Conservation (phyloP, 1,140 invertebrate species). For the Lepidurus packardi region DNA sequence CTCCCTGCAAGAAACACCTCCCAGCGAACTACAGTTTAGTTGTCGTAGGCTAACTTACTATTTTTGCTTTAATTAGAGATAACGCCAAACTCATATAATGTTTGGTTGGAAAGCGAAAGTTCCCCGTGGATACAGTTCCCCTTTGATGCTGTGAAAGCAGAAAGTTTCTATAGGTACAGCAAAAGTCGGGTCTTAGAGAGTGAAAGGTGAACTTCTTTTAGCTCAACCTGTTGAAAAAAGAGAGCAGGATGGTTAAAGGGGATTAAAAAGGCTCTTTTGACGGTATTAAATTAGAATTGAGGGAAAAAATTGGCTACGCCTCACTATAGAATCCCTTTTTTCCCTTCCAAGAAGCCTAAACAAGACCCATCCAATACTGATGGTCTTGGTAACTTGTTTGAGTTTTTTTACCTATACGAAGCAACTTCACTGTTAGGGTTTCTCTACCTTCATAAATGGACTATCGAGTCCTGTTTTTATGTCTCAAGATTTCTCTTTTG, state of each 20-base stretch:
- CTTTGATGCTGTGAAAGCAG: background rate
- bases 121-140: too few relatives aligned
- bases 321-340: background rate
- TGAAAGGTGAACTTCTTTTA: conserved; percentile 13
- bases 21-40: too few relatives aligned
- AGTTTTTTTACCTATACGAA: too few relatives aligned
- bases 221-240: background rate
- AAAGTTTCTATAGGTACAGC: background rate
- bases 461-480: background rate
- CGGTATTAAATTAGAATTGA: background rate
- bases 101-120: too few relatives aligned
- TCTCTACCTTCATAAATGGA: background rate
- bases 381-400: too few relatives aligned
- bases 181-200: background rate
- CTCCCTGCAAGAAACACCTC: too few relatives aligned
- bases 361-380: too few relatives aligned
- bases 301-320: background rate
- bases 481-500: conserved; percentile 1
- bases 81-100: too few relatives aligned
- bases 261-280: background rate
- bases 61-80: too few relatives aligned
- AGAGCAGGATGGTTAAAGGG: background rate
- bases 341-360: background rate
- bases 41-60: too few relatives aligned
- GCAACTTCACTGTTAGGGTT: background rate